A percentile compares a stretch with the other conserved stretches of the same genome.
phyloP scores from a whole-genome alignment of 2,113 vertebrate genomes.

The Donacobius atricapilla region DNA sequence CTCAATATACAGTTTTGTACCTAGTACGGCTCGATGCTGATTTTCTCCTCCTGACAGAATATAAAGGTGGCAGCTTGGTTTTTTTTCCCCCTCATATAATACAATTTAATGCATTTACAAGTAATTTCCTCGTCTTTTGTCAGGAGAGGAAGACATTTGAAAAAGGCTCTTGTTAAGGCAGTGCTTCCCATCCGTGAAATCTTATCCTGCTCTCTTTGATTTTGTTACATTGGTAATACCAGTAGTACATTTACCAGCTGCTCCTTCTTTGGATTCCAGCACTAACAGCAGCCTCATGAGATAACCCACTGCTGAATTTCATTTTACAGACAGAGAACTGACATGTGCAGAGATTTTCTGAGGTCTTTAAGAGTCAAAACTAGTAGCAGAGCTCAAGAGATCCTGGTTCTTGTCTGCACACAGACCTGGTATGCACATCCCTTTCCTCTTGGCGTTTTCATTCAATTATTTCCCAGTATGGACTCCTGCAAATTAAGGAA shows the following conservation, averaged over 20 bases:
- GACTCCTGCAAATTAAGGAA: conserved; percentile 27
- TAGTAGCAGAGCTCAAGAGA: background rate
- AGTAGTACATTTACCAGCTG: background rate
- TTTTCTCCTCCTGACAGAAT: background rate
- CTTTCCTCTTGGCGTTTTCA: background rate
- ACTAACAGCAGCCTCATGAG: background rate
- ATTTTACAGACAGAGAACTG: background rate
- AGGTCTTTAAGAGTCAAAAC: background rate
- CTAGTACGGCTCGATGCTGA: background rate
- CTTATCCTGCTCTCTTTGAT: conserved; percentile 30
- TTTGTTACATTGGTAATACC: background rate
- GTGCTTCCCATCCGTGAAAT: conserved; percentile 43
- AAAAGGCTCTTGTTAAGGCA: conserved; percentile 36
- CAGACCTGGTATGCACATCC: background rate
- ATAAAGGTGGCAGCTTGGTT: background rate
- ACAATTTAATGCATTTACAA: conserved; percentile 1
- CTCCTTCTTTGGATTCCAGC: background rate
- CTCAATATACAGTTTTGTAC: background rate
- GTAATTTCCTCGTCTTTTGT: conserved; percentile 49
- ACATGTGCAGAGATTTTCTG: background rate
- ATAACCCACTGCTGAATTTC: background rate
- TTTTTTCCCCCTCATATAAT: background rate
- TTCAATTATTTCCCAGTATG: conserved; percentile 14
- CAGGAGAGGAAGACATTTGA: background rate
- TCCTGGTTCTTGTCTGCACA: background rate